Evolutionary conservation across 2,113 vertebrate species (phyloP), one percentile per base, ranked within the genome.

Genomic region (Puffinus mauretanicus): DNA sequence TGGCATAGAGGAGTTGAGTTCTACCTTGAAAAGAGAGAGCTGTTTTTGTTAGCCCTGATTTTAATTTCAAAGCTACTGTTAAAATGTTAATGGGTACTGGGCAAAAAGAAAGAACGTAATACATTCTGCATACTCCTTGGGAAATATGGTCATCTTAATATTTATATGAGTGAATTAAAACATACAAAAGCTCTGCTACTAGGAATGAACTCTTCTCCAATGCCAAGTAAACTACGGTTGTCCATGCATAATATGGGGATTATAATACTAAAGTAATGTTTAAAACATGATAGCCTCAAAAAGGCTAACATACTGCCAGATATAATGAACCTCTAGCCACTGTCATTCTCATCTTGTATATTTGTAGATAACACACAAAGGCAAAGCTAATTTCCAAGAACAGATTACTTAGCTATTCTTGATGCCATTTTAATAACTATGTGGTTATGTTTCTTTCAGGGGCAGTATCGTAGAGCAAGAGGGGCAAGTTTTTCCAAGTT

Each of bases 1-100:
- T 96, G 91, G 94, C 95, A 93, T 92, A 75, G 64, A 93, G 94
- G 93, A 97, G 75, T 36, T 92, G 96, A 98, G 96, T 97, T 98
- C 96, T 97, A 82, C 96, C 75, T 93, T 96, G 62, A 96, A 90
- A 42, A 97, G 86, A 94, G 40, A 54, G 38, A 82, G 73, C 20
- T 71, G 12, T 15, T 94, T 86, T 94, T 95, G 60, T 76, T 65
- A 66, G 73, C 34, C 82, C 52, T 93, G 42, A 81, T 92, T 95
- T 98, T 97, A 65, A 67, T 97, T 97, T 97, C 38, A 64, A 93
- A 83, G 47, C 81, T 92, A n/a, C 47, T 91, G 52, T 93, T 94
- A 90, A 94, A 71, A 94, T 67, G 65, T 91, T 94, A 55, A 82
- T 46, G 36, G 88, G 22, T 90, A 88, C 88, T 38, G 55, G 73